A percentile compares a stretch with the other conserved stretches of the same genome.
Conservation (phyloP, 2,797 vertebrate species). For the Psittacula echo region DNA sequence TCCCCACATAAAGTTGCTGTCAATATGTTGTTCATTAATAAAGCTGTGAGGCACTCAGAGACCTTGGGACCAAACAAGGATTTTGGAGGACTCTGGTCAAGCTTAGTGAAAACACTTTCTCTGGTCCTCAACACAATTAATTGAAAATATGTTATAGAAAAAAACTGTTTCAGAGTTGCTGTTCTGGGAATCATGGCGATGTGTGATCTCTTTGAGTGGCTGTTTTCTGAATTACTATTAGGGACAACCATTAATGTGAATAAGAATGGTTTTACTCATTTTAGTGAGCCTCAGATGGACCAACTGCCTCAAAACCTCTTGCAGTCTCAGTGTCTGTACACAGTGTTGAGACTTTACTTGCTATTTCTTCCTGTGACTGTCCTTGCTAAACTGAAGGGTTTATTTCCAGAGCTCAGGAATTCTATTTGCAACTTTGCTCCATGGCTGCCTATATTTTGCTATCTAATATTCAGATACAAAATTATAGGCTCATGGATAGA, state of each 20-base stretch:
- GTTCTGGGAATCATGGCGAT: not conserved
- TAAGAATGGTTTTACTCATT: not conserved
- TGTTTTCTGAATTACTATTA: not conserved
- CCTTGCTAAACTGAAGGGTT: not conserved
- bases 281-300: not conserved
- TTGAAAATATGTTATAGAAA: not conserved
- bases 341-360: not conserved
- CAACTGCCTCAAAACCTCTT: not conserved
- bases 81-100: not conserved
- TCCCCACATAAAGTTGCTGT: not conserved
- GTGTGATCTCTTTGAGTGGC: not conserved
- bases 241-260: not conserved
- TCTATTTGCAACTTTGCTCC: not conserved
- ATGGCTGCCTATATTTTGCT: not conserved
- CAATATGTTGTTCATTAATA: not conserved
- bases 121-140: not conserved
- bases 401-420: not conserved
- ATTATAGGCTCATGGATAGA: not conserved
- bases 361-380: not conserved
- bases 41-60: not conserved
- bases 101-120: not conserved
- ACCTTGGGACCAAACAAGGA: not conserved
- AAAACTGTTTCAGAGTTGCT: not conserved
- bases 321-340: not conserved
- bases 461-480: not conserved